These are phyloP conservation scores for Babyrousa celebensis DNA, from an alignment of 2,797 vertebrate genomes.

Conservation along the genomic window DNA sequence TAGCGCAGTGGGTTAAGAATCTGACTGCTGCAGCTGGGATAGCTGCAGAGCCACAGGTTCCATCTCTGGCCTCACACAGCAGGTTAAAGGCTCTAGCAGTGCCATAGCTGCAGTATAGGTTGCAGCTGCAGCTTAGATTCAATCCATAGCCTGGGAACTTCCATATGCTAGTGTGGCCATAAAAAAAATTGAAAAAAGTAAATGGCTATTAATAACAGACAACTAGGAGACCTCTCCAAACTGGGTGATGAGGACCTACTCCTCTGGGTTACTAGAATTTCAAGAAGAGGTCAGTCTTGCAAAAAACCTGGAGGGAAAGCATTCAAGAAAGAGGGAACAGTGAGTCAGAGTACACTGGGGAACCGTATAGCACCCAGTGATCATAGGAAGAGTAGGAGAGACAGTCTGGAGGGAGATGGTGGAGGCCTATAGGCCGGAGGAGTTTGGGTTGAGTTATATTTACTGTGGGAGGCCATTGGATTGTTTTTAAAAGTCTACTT, in stretches of 20 bases:
- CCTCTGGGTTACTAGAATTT: background rate
- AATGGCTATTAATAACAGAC: background rate
- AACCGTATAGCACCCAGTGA: background rate
- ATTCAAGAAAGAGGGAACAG: background rate
- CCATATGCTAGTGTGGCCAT: too few species aligned
- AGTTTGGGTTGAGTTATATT: background rate
- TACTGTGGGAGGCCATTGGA: background rate
- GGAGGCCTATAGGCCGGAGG: background rate
- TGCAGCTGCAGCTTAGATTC: too few species aligned
- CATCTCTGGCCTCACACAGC: too few species aligned
- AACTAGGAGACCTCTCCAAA: background rate
- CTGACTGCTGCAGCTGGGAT: too few species aligned
- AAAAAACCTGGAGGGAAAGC: too few species aligned
- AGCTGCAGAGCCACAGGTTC: too few species aligned
- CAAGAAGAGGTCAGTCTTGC: background rate
- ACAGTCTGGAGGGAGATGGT: background rate
- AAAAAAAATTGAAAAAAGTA: background rate
- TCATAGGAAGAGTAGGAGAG: background rate
- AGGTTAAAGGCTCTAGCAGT: too few species aligned
- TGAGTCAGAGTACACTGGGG: background rate
- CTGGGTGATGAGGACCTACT: background rate
- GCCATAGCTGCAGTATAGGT: too few species aligned
- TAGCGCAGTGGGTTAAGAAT: too few species aligned
- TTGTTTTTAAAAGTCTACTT: background rate
- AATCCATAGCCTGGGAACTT: too few species aligned